These are phyloP conservation scores for Riparia riparia DNA, from an alignment of 2,113 vertebrate genomes.

Conservation along the genomic window DNA sequence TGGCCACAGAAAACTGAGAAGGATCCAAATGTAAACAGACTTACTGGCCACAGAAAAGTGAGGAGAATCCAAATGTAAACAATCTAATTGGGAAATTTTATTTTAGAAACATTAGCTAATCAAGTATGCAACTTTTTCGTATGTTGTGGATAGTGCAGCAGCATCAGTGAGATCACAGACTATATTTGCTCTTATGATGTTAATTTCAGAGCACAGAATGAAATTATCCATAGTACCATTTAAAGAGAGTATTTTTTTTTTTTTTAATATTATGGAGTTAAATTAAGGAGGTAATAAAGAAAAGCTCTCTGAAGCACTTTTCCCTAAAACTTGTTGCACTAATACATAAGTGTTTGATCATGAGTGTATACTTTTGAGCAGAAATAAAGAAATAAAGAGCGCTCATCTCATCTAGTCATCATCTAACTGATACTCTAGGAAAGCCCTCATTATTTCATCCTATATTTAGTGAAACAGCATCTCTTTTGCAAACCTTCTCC, in stretches of 20 bases:
- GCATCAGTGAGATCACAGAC: neutral
- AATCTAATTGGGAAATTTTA: neutral
- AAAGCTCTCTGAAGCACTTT: neutral
- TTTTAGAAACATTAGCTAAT: neutral
- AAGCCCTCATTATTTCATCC: neutral
- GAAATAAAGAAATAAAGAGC: neutral
- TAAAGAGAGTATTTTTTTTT: neutral
- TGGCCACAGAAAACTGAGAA: neutral
- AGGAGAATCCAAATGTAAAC: neutral
- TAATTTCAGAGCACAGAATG: neutral
- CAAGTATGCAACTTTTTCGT: fast-evolving
- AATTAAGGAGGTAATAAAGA: neutral
- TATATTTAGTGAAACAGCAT: neutral
- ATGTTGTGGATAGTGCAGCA: neutral
- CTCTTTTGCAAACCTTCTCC: neutral
- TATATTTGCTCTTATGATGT: neutral
- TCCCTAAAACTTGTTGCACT: neutral
- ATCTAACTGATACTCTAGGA: neutral
- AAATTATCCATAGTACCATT: neutral
- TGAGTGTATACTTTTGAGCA: fast-evolving
- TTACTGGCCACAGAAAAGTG: neutral
- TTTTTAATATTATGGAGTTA: neutral
- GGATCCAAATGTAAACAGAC: neutral
- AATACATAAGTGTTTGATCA: neutral
- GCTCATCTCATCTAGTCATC: neutral